Evolutionary conservation across 2,888 invertebrate genomes (phyloP).

Genomic region (Chrysotoxum bicinctum): DNA sequence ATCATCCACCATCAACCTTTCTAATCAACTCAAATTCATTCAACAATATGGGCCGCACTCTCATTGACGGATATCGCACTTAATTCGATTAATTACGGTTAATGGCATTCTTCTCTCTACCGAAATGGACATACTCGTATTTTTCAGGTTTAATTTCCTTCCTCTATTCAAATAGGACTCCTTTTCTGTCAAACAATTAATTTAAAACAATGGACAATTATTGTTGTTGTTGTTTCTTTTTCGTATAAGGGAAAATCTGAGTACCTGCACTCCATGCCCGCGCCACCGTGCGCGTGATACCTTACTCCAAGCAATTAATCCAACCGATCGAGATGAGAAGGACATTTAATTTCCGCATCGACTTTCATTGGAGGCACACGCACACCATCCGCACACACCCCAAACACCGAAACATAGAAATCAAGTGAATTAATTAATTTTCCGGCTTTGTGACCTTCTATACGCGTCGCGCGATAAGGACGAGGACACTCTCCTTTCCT

Average conservation of each 20-base stretch:
- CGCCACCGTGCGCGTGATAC: too few relatives aligned
- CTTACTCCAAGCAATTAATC: not conserved
- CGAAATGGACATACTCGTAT: constrained; percentile 57
- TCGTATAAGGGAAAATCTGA: constrained; percentile 1
- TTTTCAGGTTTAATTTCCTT: constrained; percentile 62
- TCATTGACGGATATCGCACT: constrained; percentile 39
- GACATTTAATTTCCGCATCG: constrained; percentile 69
- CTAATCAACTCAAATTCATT: constrained; percentile 48
- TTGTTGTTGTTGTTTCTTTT: constrained; percentile 19
- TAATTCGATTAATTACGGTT: constrained; percentile 64
- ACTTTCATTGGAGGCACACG: constrained; percentile 49
- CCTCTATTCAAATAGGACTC: constrained; percentile 31
- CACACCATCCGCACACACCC: not conserved
- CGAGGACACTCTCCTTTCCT: constrained; percentile 20
- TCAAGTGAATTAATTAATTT: constrained; percentile 73
- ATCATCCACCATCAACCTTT: not conserved
- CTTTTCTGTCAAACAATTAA: constrained; percentile 36
- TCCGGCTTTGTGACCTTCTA: constrained; percentile 68
- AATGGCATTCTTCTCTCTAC: constrained; percentile 31
- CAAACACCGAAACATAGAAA: constrained; percentile 30
- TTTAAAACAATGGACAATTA: constrained; percentile 57
- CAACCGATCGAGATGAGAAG: constrained; percentile 7
- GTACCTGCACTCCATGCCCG: not conserved
- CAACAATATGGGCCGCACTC: constrained; percentile 8
- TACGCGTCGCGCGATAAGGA: constrained; percentile 57